Base-by-base conservation (phyloP, 2,113 vertebrate genomes). In the Bubalus kerabau region DNA sequence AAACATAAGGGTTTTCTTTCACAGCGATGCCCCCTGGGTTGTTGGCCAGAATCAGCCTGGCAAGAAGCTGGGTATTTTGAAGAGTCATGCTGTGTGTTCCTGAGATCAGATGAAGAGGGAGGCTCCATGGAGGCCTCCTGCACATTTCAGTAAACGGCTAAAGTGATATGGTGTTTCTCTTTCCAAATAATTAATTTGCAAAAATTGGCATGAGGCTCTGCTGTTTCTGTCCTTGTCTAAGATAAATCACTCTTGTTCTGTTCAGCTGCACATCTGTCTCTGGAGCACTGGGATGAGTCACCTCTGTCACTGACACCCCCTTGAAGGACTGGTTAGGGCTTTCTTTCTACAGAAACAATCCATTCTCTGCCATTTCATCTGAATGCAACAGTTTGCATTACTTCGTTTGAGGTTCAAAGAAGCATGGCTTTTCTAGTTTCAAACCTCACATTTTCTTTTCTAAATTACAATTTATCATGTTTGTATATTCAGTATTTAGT, bases 121-220 rank as follows among this genome's bases (percentile, higher is more conserved):
- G 16, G 48, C 76, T 60, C 54, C 50, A 7, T 11, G 40, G 2
- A 93, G 30, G 14, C 43, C 28, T 84, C 17, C 28, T n/a, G 7
- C 6, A 10, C 71, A 16, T 48, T 46, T 56, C 52, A 52, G 48
- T 21, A 83, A 97, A 87, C 3, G 24, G 6, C 74, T 83, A 60
- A 91, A 76, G 57, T 15, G 13, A 82, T 89, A 21, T 40, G 6
- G 11, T 83, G 91, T 96, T 90, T 89, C 32, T 93, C 40, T 94
- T 89, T 91, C 16, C 28, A n/a, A 94, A 85, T 64, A 67, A 93
- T n/a, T 90, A 32, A 94, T 82, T 95, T 92, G 93, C 83, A 83
- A 80, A 95, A 97, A 56, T 2, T 86, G 90, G 60, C 46, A 95
- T 3, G 10, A 84, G 5, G 11, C n/a, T 96, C 80, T 78, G 48